These are phyloP conservation scores for Drosophila triauraria DNA, from an alignment of 1,140 invertebrate species.

Conservation along the genomic window DNA sequence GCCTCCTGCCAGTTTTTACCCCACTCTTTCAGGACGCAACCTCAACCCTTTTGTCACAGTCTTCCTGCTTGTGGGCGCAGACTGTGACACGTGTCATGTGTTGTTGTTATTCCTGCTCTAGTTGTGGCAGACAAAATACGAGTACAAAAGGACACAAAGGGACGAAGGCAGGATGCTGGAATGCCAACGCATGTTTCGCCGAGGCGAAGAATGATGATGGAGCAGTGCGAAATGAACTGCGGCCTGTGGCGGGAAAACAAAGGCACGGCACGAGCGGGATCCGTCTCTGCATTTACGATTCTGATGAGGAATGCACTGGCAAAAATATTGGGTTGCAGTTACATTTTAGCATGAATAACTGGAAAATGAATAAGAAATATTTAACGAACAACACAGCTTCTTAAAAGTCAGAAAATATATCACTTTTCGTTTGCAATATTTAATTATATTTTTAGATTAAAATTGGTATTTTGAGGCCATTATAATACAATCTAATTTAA, in stretches of 20 bases:
- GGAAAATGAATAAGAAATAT: background rate
- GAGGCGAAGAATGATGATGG: constrained; percentile 43
- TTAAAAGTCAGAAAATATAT: no score
- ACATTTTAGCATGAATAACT: accelerated
- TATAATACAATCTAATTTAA: no score
- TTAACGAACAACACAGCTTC: no score
- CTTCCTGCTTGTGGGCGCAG: constrained; percentile 33
- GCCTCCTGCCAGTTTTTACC: background rate
- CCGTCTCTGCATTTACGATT: constrained; percentile 38
- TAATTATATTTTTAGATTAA: no score
- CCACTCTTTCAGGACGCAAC: background rate
- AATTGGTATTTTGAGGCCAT: no score
- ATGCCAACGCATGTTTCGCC: constrained; percentile 68
- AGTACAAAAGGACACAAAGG: constrained; percentile 18
- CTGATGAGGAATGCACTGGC: constrained; percentile 15
- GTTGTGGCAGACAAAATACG: constrained; percentile 44
- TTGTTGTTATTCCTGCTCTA: constrained; percentile 46
- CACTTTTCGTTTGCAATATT: background rate
- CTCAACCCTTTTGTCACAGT: constrained; percentile 33
- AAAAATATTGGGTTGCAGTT: background rate
- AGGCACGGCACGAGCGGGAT: constrained; percentile 35
- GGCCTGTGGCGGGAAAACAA: constrained; percentile 57
- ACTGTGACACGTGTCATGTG: constrained; percentile 76
- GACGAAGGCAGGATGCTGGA: constrained; percentile 33
- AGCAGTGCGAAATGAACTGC: constrained; percentile 69